phyloP scores from a whole-genome alignment of 1,140 invertebrate genomes.

The Drosophila ogumai region DNA sequence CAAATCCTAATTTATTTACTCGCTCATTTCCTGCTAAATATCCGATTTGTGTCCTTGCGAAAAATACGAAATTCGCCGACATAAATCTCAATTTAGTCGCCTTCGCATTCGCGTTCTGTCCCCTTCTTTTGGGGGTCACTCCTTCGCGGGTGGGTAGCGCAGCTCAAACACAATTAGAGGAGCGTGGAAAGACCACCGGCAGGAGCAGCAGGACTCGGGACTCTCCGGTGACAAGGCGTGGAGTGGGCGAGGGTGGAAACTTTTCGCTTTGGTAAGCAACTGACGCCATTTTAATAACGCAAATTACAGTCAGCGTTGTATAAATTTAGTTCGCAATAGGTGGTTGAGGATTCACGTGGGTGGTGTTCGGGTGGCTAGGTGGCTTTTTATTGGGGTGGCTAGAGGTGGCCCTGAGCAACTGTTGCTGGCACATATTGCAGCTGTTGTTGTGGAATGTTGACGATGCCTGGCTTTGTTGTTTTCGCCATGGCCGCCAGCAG shows the following conservation, averaged over 20 bases:
- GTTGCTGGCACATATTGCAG: conserved; percentile 70
- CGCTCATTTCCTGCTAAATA: conserved; percentile 14
- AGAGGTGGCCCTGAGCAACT: conserved; percentile 49
- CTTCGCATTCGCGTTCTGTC: conserved; percentile 2
- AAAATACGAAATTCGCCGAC: conserved; percentile 25
- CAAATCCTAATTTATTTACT: conserved; percentile 13
- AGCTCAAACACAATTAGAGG: conserved; percentile 59
- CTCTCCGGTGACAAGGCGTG: conserved; percentile 18
- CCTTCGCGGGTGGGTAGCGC: conserved; percentile 21
- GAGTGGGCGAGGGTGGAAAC: conserved; percentile 23
- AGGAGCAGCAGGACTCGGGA: conserved; percentile 6
- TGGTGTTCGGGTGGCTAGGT: conserved; percentile 10
- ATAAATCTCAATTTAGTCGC: conserved; percentile 44
- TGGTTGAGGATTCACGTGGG: conserved; percentile 17
- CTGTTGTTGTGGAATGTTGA: conserved; percentile 40
- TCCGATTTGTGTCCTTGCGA: conserved; percentile 13
- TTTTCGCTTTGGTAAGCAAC: conserved; percentile 76
- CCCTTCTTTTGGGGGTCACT: conserved; percentile 10
- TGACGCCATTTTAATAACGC: conserved; percentile 80
- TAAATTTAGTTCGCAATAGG: conserved; percentile 64
- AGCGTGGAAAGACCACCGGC: conserved; percentile 31
- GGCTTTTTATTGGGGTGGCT: neutral
- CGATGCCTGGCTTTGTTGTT: conserved; percentile 13
- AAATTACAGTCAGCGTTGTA: conserved; percentile 75
- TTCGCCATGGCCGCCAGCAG: conserved; percentile 30